Evolutionary conservation across 1,140 invertebrate genomes (phyloP), one percentile per base, ranked within the genome.

Genomic region (Zaprionus capensis): DNA sequence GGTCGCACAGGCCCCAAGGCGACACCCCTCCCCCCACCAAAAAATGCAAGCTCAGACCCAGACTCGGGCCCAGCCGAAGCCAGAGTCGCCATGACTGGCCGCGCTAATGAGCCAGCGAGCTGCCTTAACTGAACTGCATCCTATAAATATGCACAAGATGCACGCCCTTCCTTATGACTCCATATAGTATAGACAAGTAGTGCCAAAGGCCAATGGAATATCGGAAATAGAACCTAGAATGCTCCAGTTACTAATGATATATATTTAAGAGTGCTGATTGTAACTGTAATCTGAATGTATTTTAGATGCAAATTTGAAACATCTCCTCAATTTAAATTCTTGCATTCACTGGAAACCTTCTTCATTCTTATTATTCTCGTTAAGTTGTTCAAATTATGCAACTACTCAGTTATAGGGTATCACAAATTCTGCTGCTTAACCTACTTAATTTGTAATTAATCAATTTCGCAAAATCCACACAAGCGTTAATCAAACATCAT

Each of bases 1-100:
- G 68, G 76, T 69, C 62, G 68, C 65, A 15, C 67, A 62, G 49
- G 65, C 65, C 63, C 24, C 71, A 55, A 68, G 44, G 63, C 71
- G 44, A 57, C 36, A 59, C 17, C n/a, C 38, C 38, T 2, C 7
- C 2, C 28, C 28, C 28, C 7, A 7, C 20, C 5, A 1, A 2
- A 17, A 36, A 24, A 12, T 4, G 44, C 24, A 5, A 44, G 46
- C 17, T 1, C 36, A 38, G 17, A 38, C 20, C n/a, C 44, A 64
- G 17, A n/a, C 22, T 9, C 41, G 4, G 1, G 36, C 22, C 7
- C 38, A 46, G 41, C 41, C 41, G 41, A n/a, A 46, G 7, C n/a
- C 41, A 2, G 17, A 46, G 41, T 46, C 41, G 41, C 41, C 41
- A 46, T 46, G 41, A 51, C 53, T 31, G 15, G 53, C 51, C 63